These are phyloP conservation scores for Aptenodytes forsteri DNA, from an alignment of 2,113 vertebrate species.

Conservation along the genomic window DNA sequence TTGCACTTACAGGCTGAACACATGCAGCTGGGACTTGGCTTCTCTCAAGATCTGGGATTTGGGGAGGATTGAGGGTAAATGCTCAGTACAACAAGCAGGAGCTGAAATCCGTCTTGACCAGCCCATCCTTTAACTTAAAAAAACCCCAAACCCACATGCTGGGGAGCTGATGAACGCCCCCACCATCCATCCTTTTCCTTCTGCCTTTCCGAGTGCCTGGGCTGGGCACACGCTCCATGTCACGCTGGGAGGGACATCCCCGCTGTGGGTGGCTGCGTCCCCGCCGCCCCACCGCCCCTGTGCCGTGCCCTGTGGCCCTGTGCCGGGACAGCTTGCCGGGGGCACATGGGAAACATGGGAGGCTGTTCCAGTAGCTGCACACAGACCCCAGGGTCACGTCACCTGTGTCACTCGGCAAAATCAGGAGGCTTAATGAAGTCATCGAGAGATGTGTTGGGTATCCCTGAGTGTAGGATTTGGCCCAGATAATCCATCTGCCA, in stretches of 20 bases:
- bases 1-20: neutral
- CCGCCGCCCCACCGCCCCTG: fast-evolving
- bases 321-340: neutral
- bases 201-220: neutral
- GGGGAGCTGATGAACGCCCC: neutral
- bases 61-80: neutral
- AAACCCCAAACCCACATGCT: neutral
- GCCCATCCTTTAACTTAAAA: neutral
- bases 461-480: neutral
- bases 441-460: neutral
- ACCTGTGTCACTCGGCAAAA: neutral
- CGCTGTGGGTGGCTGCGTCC: fast-evolving
- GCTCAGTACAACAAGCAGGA: neutral
- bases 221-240: fast-evolving
- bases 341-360: neutral
- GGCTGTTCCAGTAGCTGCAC: neutral
- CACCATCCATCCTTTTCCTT: neutral
- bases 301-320: fast-evolving
- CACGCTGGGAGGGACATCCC: fast-evolving
- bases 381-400: fast-evolving
- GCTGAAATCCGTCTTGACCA: neutral
- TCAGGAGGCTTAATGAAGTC: neutral
- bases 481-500: conserved; percentile 21
- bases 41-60: neutral
- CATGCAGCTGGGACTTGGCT: neutral